These are phyloP conservation scores for Monopterus albus DNA, from an alignment of 2,113 vertebrate genomes.

Conservation along the genomic window DNA sequence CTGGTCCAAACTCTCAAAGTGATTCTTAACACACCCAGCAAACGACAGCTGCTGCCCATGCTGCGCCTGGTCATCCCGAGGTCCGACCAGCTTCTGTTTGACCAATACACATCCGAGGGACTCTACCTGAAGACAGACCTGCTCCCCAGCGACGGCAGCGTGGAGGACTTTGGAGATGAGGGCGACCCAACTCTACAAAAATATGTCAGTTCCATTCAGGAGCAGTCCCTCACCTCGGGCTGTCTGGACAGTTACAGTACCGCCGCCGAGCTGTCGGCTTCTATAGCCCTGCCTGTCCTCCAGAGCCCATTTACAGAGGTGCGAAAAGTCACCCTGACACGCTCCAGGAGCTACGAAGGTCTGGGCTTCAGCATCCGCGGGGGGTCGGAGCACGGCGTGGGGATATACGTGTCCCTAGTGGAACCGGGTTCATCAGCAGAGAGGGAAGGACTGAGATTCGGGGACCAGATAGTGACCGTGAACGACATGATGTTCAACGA, in stretches of 20 bases:
- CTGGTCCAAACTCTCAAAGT: slow-evolving; percentile 91
- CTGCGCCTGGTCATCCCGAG: slow-evolving; percentile 92
- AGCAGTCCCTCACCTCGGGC: slow-evolving; percentile 17
- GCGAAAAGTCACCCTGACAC: slow-evolving; percentile 86
- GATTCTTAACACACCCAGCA: slow-evolving; percentile 86
- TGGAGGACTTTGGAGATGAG: slow-evolving; percentile 28
- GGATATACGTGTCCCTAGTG: slow-evolving; percentile 94
- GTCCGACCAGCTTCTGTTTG: slow-evolving; percentile 94
- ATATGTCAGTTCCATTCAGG: slow-evolving; percentile 48
- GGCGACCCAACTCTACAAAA: slow-evolving; percentile 43
- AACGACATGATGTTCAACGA: slow-evolving; percentile 88
- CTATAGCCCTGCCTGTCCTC: neutral
- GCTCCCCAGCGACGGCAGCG: slow-evolving; percentile 53
- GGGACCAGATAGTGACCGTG: slow-evolving; percentile 92
- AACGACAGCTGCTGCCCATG: slow-evolving; percentile 91
- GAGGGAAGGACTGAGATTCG: slow-evolving; percentile 89
- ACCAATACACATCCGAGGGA: slow-evolving; percentile 94
- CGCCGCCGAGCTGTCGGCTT: slow-evolving; percentile 50
- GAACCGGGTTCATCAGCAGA: slow-evolving; percentile 92
- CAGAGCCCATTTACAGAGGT: slow-evolving; percentile 69
- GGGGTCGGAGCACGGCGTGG: slow-evolving; percentile 92
- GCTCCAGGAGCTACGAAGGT: slow-evolving; percentile 90
- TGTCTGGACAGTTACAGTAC: slow-evolving; percentile 63
- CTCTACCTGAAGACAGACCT: slow-evolving; percentile 85
- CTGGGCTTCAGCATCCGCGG: slow-evolving; percentile 96